Evolutionary conservation across 2,888 invertebrate genomes (phyloP).

Genomic region (Mythimna vitellina): DNA sequence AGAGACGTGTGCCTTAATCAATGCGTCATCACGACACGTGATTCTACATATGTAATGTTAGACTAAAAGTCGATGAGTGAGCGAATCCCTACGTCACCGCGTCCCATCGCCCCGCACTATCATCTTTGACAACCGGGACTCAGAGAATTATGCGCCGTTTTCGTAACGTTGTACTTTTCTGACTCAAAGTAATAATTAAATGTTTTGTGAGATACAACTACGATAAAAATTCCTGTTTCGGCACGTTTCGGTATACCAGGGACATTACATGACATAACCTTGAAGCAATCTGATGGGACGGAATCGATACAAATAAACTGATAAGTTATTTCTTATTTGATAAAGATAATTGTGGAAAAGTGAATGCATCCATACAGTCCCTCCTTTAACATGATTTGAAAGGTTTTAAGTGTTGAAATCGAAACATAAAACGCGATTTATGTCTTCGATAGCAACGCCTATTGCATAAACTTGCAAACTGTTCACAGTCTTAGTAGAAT

Average conservation of each 20-base stretch:
- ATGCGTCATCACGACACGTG: too few species aligned
- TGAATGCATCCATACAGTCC: conserved; percentile 28
- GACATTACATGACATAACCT: conserved; percentile 9
- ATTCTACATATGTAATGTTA: too few species aligned
- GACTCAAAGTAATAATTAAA: too few species aligned
- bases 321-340: conserved; percentile 23
- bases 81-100: too few species aligned
- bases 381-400: conserved; percentile 40
- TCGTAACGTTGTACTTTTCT: too few species aligned
- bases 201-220: too few species aligned
- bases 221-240: neutral
- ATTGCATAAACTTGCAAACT: conserved; percentile 35
- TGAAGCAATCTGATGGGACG: conserved; percentile 15
- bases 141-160: too few species aligned
- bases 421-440: conserved; percentile 38
- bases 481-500: neutral
- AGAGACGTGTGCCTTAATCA: too few species aligned
- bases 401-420: conserved; percentile 40
- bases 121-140: too few species aligned
- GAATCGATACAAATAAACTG: conserved; percentile 12
- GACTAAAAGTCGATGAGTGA: too few species aligned
- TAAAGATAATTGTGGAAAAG: conserved; percentile 27
- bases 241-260: neutral
- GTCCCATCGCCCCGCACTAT: too few species aligned
- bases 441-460: conserved; percentile 32